Conservation (phyloP, 2,888 invertebrate species). For the Harpalus rufipes region DNA sequence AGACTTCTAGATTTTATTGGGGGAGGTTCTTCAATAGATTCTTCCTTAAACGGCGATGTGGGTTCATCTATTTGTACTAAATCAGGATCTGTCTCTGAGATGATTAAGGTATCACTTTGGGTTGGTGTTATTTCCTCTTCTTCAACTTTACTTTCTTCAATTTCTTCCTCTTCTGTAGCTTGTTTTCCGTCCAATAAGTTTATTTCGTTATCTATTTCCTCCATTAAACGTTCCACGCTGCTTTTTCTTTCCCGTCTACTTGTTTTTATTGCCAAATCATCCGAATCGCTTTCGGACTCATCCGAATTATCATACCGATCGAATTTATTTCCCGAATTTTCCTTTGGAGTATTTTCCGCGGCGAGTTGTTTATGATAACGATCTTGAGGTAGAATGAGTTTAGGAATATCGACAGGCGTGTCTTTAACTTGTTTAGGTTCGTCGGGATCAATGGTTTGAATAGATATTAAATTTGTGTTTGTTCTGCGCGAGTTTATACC, state of each 20-base stretch:
- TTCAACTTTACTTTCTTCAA: slow-evolving; percentile 11
- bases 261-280: slow-evolving; percentile 73
- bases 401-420: slow-evolving; percentile 68
- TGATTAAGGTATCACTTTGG: slow-evolving; percentile 48
- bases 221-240: slow-evolving; percentile 79
- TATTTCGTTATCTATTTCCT: slow-evolving; percentile 79
- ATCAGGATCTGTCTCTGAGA: slow-evolving; percentile 49
- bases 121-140: background rate
- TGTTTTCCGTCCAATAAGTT: slow-evolving; percentile 69
- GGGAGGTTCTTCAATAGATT: background rate
- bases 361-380: slow-evolving; percentile 71
- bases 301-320: slow-evolving; percentile 78
- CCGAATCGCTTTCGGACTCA: slow-evolving; percentile 75
- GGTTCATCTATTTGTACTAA: slow-evolving; percentile 47
- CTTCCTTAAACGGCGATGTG: slow-evolving; percentile 8
- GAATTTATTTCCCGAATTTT: slow-evolving; percentile 76
- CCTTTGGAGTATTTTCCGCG: slow-evolving; percentile 51
- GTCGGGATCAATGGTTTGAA: slow-evolving; percentile 76
- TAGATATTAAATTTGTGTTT: slow-evolving; percentile 79
- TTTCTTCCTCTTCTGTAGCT: background rate
- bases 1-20: slow-evolving; percentile 37
- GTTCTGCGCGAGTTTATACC: slow-evolving; percentile 73
- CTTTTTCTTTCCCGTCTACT: slow-evolving; percentile 77
- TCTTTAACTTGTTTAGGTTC: slow-evolving; percentile 69
- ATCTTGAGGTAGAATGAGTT: slow-evolving; percentile 74